Evolutionary conservation across 2,113 vertebrate species (phyloP), one percentile per base, ranked within the genome.

Genomic region (Triplophysa rosa): DNA sequence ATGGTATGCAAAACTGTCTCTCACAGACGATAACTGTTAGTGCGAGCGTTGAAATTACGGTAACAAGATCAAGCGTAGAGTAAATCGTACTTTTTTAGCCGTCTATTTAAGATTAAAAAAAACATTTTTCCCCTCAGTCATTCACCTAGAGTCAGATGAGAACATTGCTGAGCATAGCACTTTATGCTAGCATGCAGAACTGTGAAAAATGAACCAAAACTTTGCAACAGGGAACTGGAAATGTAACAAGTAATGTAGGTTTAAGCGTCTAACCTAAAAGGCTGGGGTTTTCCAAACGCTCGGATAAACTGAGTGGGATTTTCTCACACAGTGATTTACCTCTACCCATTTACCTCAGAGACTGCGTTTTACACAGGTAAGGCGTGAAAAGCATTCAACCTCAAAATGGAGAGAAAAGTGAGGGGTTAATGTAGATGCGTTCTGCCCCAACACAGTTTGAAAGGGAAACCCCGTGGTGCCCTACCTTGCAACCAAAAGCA

Each of bases 391-490:
- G 69, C 71, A 81, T 21, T 65, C 77, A 77, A 77, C 83, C 77
- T 81, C 12, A 81, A 85, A 87, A 85, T 86, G 21, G 86, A 84
- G 82, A 84, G 84, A 16, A 90, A 88, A 89, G 91, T 85, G 80
- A 87, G 85, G 92, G 84, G 89, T 87, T 88, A 87, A 88, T 86
- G 88, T 83, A 81, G 84, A 52, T 8, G 58, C 82, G 69, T 84
- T 85, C 88, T 78, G 89, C 89, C 87, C 92, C 88, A 85, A 89
- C 84, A 88, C 81, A 29, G 58, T 47, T 92, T 87, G 70, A 74
- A 84, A 91, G 90, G 89, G 84, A 94, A 95, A 93, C 87, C 91
- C 92, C 91, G 12, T 24, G 45, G 23, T 74, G 62, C 58, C 70
- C 17, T 14, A 81, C 21, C 59, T 24, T 37, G 11, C 19, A 62